Base-by-base conservation (phyloP, 2,113 vertebrate genomes). In the Gallinago media region DNA sequence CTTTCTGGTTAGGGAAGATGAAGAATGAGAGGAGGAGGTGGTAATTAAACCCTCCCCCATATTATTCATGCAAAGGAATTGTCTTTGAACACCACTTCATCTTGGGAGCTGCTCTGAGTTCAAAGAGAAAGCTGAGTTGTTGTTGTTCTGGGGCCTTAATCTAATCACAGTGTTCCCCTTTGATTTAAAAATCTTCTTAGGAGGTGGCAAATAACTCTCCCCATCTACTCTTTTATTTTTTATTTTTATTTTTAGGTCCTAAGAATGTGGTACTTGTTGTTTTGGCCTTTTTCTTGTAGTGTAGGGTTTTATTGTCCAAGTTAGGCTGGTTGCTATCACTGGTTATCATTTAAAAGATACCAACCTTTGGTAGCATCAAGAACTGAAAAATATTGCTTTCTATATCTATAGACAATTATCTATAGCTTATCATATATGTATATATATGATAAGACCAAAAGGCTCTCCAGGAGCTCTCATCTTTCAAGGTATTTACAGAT, bases 51-150 rank as follows among this genome's bases (percentile, higher is more conserved):
- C 95, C 93, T 97, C 94, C 95, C 93, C 94, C 81, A 82, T 96
- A 96, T 97, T 97, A 97, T 94, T 96, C 86, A 96, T 97, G 96
- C 94, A 93, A 96, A 96, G 92, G 88, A 96, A 96, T 92, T 87
- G 95, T 96, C 96, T 97, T 97, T 97, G 97, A 97, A 97, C 96
- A 97, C 86, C 31, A 79, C 88, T 96, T 94, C 86, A 89, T 94
- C 88, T 92, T 94, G 94, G 85, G 86, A 97, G 93, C 73, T 12
- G 49, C 95, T 96, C 76, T 11, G 91, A 97, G 96, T 97, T 97
- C 96, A 97, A 97, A 97, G 96, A 74, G 94, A 95, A 95, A 94
- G 55, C 79, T 76, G 85, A 94, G 94, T 94, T 96, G 88, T 88
- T 97, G 95, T 96, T 86, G 77, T 95, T 97, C 88, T 95, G 90